Conservation (phyloP, 2,797 vertebrate genomes). For the Pseudochirops corinnae region DNA sequence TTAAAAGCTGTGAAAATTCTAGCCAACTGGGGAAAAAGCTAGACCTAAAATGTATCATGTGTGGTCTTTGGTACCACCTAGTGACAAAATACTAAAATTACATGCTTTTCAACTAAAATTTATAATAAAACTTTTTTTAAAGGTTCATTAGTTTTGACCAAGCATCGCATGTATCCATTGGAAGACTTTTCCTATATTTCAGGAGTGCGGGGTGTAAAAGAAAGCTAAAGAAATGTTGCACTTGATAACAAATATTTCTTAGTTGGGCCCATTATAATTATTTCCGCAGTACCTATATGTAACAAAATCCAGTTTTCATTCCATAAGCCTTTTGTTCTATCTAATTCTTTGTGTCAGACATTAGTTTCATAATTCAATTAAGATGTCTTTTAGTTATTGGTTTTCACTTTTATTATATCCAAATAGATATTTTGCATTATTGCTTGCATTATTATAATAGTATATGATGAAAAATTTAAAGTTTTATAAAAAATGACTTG, state of each 20-base stretch:
- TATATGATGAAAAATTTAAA: not conserved
- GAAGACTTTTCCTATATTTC: not conserved
- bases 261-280: not conserved
- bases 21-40: not conserved
- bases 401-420: not conserved
- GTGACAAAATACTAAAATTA: constrained; percentile 30
- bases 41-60: not conserved
- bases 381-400: not conserved
- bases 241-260: not conserved
- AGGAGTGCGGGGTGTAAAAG: not conserved
- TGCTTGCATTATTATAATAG: not conserved
- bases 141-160: not conserved
- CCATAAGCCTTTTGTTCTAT: not conserved
- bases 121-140: not conserved
- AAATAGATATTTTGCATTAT: not conserved
- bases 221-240: not conserved
- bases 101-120: not conserved
- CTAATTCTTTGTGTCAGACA: not conserved
- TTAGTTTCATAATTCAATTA: not conserved
- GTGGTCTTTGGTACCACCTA: constrained; percentile 60
- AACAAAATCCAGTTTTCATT: not conserved
- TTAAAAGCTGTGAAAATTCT: not conserved
- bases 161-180: not conserved
- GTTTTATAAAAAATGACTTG: not conserved
- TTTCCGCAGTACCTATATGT: not conserved